Percentiles rank a stretch among this genome's conserved stretches.
These are phyloP conservation scores for Ramphastos sulfuratus DNA, from an alignment of 2,113 vertebrate species.

Conservation along the genomic window DNA sequence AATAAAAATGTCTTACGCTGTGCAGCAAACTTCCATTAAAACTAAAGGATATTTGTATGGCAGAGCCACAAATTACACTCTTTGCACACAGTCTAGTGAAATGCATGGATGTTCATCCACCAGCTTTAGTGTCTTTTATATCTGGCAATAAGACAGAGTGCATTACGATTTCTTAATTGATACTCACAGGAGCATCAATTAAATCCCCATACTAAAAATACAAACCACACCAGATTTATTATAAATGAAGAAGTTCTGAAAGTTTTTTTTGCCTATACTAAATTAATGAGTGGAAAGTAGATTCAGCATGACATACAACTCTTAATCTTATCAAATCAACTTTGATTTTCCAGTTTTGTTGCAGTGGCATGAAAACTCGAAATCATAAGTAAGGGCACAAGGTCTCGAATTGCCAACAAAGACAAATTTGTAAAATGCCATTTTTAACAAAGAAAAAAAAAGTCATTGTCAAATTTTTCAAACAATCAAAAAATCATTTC, in stretches of 20 bases:
- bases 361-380: background rate
- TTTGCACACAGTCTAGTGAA: background rate
- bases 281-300: background rate
- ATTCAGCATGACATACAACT: background rate
- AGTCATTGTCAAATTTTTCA: background rate
- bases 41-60: background rate
- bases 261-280: background rate
- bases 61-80: background rate
- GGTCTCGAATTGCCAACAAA: background rate
- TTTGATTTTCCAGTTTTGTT: background rate
- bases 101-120: background rate
- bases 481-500: background rate
- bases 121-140: background rate
- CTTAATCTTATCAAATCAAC: background rate
- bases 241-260: background rate
- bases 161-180: background rate
- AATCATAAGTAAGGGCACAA: background rate
- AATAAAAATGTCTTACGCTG: background rate
- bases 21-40: background rate
- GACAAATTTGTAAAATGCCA: background rate
- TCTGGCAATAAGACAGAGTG: background rate
- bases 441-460: slow-evolving; percentile 14
- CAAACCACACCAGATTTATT: background rate
- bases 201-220: background rate
- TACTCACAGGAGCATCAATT: background rate